Base-by-base conservation (phyloP, 64 coral and sea anemone species). In the Trachythela sp. region DNA sequence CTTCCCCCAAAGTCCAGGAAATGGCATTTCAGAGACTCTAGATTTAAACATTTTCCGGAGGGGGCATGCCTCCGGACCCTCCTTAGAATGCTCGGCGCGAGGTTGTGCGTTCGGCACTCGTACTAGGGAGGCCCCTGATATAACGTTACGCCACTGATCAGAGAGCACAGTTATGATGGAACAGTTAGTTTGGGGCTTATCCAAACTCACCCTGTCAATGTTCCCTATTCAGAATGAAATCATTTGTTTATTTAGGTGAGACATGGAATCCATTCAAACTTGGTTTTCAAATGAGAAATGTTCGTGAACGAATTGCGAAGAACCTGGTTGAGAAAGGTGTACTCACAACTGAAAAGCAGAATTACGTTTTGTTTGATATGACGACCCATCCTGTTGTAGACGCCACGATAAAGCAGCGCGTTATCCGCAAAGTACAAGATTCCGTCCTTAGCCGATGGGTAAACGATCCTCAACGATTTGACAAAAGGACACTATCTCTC, bases 271-370 rank as follows among this genome's bases (percentile, higher is more conserved):
- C 96, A 0, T 60, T 99, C 56, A 99, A 99, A 48, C 59, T 99
- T 86, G 88, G 96, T 36, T 99, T 93, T 89, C 96, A 99, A 40
- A 84, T 99, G 33, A 89, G 96, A 89, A 99, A 99, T 89, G 96
- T 99, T 32, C 93, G 96, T 84, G 96, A 99, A 87, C 93, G 96
- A 18, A 94, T 99, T 56, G 96, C 96, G 48, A 99, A 99, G 85
- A 99, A 99, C 88, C 88, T 99, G 40, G 96, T 99, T 17, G 96
- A 99, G 86, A 99, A 99, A 84, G 96, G 96, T 77, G 94, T 99
- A 51, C 86, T 99, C 52, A 99, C 96, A 50, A 99, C 96, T 0
- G 96, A 99, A 89, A 99, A 99, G 90, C 96, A 99, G 87, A 99
- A 99, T 85, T 99, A 94, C 72, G 93, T 99, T 48, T 60, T 99